A percentile compares a stretch with the other conserved stretches of the same genome.
Evolutionary conservation across 2,797 vertebrate genomes (phyloP).

Genomic region (Etheostoma perlongum): DNA sequence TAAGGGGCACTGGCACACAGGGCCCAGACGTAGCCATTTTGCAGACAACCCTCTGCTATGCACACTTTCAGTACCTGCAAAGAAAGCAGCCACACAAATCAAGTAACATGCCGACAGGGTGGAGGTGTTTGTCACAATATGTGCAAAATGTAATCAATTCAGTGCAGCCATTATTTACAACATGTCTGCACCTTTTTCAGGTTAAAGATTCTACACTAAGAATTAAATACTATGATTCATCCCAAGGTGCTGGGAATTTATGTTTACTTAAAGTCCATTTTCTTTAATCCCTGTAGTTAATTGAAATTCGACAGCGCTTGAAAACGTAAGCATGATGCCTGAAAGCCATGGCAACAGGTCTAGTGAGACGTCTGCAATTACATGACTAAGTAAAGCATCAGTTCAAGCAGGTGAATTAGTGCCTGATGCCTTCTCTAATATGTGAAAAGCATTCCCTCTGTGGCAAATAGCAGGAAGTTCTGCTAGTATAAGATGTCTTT

Average conservation of each 20-base stretch:
- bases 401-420: constrained; percentile 70
- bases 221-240: neutral
- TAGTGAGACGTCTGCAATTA: constrained; percentile 66
- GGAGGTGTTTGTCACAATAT: too few species aligned
- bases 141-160: constrained; percentile 20
- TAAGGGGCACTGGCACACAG: too few species aligned
- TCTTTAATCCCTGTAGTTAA: constrained; percentile 49
- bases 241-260: constrained; percentile 13
- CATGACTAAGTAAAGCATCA: constrained; percentile 75
- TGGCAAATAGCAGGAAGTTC: constrained; percentile 16
- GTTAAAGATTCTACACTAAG: neutral
- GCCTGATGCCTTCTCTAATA: constrained; percentile 37
- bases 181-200: neutral
- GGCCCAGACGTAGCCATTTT: too few species aligned
- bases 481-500: constrained; percentile 6
- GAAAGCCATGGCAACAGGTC: constrained; percentile 79
- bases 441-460: constrained; percentile 32
- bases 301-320: constrained; percentile 25
- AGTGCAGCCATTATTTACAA: constrained; percentile 9
- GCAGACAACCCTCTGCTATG: too few species aligned
- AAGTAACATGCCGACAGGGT: too few species aligned
- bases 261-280: constrained; percentile 43
- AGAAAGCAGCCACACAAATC: too few species aligned
- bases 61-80: too few species aligned
- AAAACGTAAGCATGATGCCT: constrained; percentile 27